phyloP scores from a whole-genome alignment of 2,888 invertebrate genomes.

The Cremastobaeus sp. region DNA sequence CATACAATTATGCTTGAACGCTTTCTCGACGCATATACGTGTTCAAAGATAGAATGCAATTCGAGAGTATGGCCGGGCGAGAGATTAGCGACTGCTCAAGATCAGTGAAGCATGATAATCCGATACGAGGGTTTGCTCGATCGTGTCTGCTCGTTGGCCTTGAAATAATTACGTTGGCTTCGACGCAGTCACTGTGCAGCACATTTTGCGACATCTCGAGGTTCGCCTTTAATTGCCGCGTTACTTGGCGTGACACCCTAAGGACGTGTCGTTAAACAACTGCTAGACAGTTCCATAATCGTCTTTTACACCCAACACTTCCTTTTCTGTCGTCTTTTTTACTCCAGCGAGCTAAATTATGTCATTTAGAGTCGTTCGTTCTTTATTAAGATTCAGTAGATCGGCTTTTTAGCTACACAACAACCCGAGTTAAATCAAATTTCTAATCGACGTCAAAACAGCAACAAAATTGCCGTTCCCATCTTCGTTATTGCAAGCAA shows the following conservation, averaged over 20 bases:
- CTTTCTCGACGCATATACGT: conserved; percentile 57
- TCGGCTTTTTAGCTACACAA: too few species aligned
- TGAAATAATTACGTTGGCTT: conserved; percentile 71
- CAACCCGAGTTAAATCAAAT: too few species aligned
- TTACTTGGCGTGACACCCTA: conserved; percentile 53
- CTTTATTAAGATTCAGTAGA: conserved; percentile 35
- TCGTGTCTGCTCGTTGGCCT: conserved; percentile 72
- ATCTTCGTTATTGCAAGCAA: too few species aligned
- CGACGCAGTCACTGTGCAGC: conserved; percentile 57
- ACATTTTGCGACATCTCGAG: conserved; percentile 54
- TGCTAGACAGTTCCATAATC: conserved; percentile 56
- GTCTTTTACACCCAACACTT: conserved; percentile 39
- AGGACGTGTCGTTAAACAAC: conserved; percentile 56
- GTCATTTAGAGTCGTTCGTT: conserved; percentile 44
- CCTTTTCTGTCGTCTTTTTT: conserved; percentile 31
- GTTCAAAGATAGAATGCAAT: conserved; percentile 64
- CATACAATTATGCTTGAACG: conserved; percentile 63
- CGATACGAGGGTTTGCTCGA: conserved; percentile 73
- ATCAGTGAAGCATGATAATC: conserved; percentile 74
- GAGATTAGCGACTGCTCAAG: conserved; percentile 72
- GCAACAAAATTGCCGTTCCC: too few species aligned
- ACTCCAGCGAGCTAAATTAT: conserved; percentile 45
- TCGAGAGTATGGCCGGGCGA: conserved; percentile 58
- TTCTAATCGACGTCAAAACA: too few species aligned
- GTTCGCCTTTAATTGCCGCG: conserved; percentile 54